Base-by-base conservation (phyloP, 1,140 invertebrate species). In the Psilanteris sp. region DNA sequence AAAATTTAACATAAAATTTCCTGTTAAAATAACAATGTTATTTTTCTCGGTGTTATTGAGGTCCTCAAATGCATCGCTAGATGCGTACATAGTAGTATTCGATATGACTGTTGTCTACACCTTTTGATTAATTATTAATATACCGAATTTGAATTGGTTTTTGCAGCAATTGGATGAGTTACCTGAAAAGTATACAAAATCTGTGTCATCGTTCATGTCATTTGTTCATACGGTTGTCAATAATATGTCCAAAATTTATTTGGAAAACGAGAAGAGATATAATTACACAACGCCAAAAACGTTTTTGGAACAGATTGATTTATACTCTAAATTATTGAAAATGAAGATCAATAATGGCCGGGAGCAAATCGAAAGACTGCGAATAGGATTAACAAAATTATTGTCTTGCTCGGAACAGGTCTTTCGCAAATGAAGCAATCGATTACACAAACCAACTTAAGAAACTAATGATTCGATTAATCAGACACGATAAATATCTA, bases 211-310 rank as follows among this genome's bases (percentile, higher is more conserved):
- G 11, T 98, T 97, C 82, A 98, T 98, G 96, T 95, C 96, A 0
- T 94, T 92, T 81, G 95, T 95, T 0, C 97, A 98, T 80, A 92
- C 91, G 32, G 93, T 93, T 15, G 96, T 98, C 0, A 97, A 97
- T 84, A 90, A 94, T 37, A 94, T 96, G 84, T 97, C 96, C 64
- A 85, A 93, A 79, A 77, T 91, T 2, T 98, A 97, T 85, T 90
- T 96, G 22, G 87, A 90, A 72, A 97, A 96, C 84, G 97, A 98
- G 76, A 92, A 92, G 14, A 90, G 96, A n/a, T 97, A 96, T 86
- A 98, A 98, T 84, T 98, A 98, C 81, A 98, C 96, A 0, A 98
- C 97, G 0, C 97, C 97, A 0, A 98, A 98, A 87, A 96, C 95
- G 1, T 98, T 98, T 87, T 85, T 98, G n/a, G 97, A 98, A 83